These are phyloP conservation scores for Caenorhabditis tropicalis DNA, from an alignment of 1,140 invertebrate species.

Conservation along the genomic window DNA sequence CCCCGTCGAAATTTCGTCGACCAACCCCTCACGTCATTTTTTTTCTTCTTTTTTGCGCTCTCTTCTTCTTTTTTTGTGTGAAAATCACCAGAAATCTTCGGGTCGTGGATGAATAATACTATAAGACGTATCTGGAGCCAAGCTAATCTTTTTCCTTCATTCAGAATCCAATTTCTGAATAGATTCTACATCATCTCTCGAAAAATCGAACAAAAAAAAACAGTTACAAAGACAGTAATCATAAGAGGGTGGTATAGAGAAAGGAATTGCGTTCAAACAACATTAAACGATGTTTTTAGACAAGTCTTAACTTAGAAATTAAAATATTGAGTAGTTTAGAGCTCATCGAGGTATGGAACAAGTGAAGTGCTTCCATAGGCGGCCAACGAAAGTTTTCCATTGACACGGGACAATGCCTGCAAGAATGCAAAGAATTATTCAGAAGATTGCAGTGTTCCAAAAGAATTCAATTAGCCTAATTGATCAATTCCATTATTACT, in stretches of 20 bases:
- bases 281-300: neutral
- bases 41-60: neutral
- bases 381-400: neutral
- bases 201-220: neutral
- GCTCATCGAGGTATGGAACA: slow-evolving; percentile 31
- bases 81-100: neutral
- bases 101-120: neutral
- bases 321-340: neutral
- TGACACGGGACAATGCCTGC: slow-evolving; percentile 20
- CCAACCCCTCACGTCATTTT: slow-evolving; percentile 30
- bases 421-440: neutral
- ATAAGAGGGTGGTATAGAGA: neutral
- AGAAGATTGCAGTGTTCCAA: neutral
- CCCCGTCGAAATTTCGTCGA: slow-evolving; percentile 21
- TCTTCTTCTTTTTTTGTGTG: too few species aligned
- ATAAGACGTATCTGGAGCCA: neutral
- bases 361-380: slow-evolving; percentile 17
- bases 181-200: neutral
- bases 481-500: neutral
- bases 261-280: neutral
- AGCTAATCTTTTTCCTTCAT: slow-evolving; percentile 22
- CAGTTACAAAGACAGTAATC: neutral
- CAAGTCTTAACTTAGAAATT: neutral
- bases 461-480: slow-evolving; percentile 2
- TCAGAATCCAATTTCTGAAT: slow-evolving; percentile 13